Conservation (phyloP, 2,888 invertebrate genomes). For the Deroplatys truncata region DNA sequence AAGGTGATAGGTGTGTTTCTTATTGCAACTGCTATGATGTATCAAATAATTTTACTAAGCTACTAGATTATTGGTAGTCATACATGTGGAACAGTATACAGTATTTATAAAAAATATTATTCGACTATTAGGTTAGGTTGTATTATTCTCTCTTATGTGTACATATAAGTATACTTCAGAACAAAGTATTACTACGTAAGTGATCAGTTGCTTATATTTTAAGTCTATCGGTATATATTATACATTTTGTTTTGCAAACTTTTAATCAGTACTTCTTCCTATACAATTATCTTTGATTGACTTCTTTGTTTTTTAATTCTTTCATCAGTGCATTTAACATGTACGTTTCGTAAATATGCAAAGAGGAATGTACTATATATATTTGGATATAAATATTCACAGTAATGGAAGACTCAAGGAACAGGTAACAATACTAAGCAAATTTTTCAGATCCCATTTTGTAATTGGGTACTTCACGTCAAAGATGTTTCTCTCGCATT, state of each 20-base stretch:
- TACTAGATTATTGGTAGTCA: not conserved
- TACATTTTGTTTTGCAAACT: not conserved
- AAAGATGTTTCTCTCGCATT: not conserved
- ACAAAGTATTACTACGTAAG: not conserved
- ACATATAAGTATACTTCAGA: conserved; percentile 5
- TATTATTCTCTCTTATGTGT: not conserved
- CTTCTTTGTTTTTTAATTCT: not conserved
- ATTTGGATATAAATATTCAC: not conserved
- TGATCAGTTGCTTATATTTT: conserved; percentile 2
- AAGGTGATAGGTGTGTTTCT: not conserved
- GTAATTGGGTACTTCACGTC: not conserved
- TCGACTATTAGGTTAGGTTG: not conserved
- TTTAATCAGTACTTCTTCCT: not conserved
- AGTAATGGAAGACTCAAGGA: not conserved
- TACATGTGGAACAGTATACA: conserved; percentile 6
- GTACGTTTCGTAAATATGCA: not conserved
- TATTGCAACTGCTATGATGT: not conserved
- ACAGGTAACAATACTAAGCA: not conserved
- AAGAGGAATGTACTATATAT: not conserved
- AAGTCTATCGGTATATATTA: not conserved
- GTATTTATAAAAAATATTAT: conserved; percentile 10
- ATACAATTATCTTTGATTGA: not conserved
- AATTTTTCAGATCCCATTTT: not conserved
- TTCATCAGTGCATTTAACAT: not conserved
- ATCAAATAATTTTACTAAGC: not conserved